Evolutionary conservation across 2,797 vertebrate species (phyloP), one percentile per base, ranked within the genome.

Genomic region (Sebastes hubbsi): DNA sequence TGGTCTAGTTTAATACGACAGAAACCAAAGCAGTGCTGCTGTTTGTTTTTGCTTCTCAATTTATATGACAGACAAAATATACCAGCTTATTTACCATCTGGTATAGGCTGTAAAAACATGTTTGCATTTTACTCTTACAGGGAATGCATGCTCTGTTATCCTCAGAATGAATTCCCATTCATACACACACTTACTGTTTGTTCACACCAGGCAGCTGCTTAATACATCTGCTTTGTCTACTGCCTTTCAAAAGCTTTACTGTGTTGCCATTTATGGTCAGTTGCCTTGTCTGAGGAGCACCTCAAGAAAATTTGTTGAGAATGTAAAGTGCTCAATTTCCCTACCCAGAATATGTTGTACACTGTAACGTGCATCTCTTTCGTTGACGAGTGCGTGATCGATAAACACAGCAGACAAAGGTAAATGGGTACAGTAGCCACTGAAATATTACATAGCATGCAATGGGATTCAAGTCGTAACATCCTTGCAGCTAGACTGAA

Each of bases 61-160:
- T 62, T 70, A n/a, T 58, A 59, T 49, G 54, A 72, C 54, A 60
- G 46, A 59, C 8, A 58, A 71, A 81, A 70, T 71, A 59, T 24
- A 72, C 58, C n/a, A 20, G 3, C 71, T 16, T 29, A 36, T 78
- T 75, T 75, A 69, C 29, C 64, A 74, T 87, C 75, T 89, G 77
- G 7, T 34, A 49, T 10, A 52, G 29, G 24, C 27, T 77, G 18
- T 62, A 22, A 46, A 61, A 38, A 49, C 2, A 56, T 42, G 27
- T 71, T 60, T 49, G 27, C 11, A 27, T 64, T 73, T 32, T n/a
- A 36, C 73, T 34, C 38, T 65, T 27, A 27, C 25, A 8, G 18
- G n/a, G 12, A 70, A 46, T 66, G 54, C 30, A 49, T 18, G 9
- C 22, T 49, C 11, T 20, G 18, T 49, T 49, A 14, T 16, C 32